phyloP scores from a whole-genome alignment of 2,888 invertebrate genomes.

The Aphodius sticticus region DNA sequence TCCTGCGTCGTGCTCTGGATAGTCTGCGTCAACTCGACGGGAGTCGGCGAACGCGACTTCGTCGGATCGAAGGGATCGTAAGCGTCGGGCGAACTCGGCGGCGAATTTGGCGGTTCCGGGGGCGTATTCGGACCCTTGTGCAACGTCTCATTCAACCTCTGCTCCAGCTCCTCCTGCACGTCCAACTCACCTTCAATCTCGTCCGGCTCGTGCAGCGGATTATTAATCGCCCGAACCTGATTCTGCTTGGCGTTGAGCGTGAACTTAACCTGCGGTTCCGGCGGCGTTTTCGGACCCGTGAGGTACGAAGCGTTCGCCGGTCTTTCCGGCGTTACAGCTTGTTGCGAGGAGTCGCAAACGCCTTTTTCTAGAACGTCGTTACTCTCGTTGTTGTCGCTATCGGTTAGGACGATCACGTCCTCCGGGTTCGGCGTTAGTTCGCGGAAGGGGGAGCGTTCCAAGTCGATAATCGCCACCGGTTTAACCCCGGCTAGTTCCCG shows the following conservation, averaged over 20 bases:
- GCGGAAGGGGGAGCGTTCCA: conserved; percentile 85
- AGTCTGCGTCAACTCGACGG: conserved; percentile 55
- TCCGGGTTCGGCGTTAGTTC: conserved; percentile 82
- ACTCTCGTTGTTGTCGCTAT: conserved; percentile 70
- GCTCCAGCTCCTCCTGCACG: conserved; percentile 48
- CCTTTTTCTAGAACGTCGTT: conserved; percentile 43
- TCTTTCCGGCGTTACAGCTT: conserved; percentile 53
- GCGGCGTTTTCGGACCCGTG: conserved; percentile 77
- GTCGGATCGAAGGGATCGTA: conserved; percentile 94
- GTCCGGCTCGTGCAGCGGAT: conserved; percentile 70
- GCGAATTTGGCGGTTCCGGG: conserved; percentile 72
- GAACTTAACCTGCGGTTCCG: conserved; percentile 76
- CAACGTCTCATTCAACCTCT: conserved; percentile 49
- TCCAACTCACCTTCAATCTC: conserved; percentile 54
- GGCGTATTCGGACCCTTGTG: conserved; percentile 78
- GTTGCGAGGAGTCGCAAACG: conserved; percentile 46
- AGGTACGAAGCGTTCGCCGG: conserved; percentile 52
- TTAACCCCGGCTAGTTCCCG: conserved; percentile 62
- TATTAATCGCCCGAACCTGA: conserved; percentile 64
- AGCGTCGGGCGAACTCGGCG: conserved; percentile 79
- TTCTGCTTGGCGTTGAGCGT: conserved; percentile 64
- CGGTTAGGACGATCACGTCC: conserved; percentile 83
- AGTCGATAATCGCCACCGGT: conserved; percentile 85
- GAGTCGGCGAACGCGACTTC: conserved; percentile 76
- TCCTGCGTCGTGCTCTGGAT: conserved; percentile 32